Base-by-base conservation (phyloP, 2,888 invertebrate genomes). In the Hylaea fasciaria region DNA sequence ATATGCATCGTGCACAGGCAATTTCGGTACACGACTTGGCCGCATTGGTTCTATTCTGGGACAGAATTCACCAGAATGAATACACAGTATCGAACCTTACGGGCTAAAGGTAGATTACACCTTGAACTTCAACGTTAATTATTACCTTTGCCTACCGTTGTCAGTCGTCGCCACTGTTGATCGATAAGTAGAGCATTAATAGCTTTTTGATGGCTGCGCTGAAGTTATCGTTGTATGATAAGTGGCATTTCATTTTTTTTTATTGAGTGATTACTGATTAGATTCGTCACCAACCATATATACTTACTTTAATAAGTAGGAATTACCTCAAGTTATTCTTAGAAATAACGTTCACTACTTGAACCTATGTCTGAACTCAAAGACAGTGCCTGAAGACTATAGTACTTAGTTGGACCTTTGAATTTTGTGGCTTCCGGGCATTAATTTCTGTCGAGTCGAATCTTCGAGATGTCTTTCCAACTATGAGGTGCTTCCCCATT, bases 51-150 rank as follows among this genome's bases (percentile, higher is more conserved):
- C 40, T 32, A 35, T 43, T 56, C 43, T 22, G 14, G 47, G 40
- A 40, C 16, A 54, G 14, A 41, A 43, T 43, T 17, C 47, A 48
- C 22, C 29, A 46, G 43, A 48, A 56, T n/a, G 13, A 41, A 44
- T 28, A 56, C 43, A 43, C n/a, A 48, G 13, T 48, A 32, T 32
- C 16, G 40, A 45, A 47, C n/a, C n/a, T 43, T 41, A 47, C 29
- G 48, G 41, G 32, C 13, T 48, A 37, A 39, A 43, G 32, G 48
- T 53, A 37, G 29, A 32, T 45, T 46, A 7, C 60, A 58, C 69
- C 66, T 65, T 69, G 69, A 69, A 69, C 65, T 65, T 69, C 56
- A 52, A 61, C 57, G 60, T 52, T 50, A 29, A 22, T 45, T 51
- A 47, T 51, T 52, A 62, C 14, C n/a, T 9, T 14, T 52, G 10